These are phyloP conservation scores for Hipposideros larvatus DNA, from an alignment of 2,797 vertebrate genomes.

Conservation along the genomic window DNA sequence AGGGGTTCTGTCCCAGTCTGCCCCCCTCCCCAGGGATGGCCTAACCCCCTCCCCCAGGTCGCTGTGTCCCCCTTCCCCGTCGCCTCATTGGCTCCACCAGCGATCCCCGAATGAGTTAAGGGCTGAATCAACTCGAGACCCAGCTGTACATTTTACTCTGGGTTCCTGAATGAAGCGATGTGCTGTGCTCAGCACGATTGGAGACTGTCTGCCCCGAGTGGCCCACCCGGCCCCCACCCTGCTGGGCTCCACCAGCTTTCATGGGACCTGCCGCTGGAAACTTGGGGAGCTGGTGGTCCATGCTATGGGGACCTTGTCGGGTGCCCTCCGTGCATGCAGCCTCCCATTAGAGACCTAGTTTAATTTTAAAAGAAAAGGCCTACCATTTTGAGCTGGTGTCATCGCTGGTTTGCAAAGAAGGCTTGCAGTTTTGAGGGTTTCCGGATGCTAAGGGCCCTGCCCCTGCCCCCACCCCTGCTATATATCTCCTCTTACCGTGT, in stretches of 20 bases:
- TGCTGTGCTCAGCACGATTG: slow-evolving; percentile 87
- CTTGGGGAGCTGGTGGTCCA: background rate
- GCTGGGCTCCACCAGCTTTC: background rate
- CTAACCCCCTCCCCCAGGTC: background rate
- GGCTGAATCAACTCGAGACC: slow-evolving; percentile 86
- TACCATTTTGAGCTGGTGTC: background rate
- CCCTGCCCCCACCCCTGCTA: background rate
- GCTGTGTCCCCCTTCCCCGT: background rate
- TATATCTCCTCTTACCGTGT: background rate
- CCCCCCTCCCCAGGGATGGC: background rate
- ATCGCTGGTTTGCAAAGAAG: background rate
- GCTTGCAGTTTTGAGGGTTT: background rate
- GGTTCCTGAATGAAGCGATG: slow-evolving; percentile 85
- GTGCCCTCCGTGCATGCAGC: background rate
- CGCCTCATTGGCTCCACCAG: background rate
- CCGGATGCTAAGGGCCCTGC: background rate
- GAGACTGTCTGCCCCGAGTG: slow-evolving; percentile 84
- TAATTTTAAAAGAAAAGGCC: background rate
- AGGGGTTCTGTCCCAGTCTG: background rate
- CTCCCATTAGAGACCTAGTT: background rate
- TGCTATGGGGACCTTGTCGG: background rate
- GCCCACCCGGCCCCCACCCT: slow-evolving; percentile 63
- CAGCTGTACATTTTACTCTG: slow-evolving; percentile 84
- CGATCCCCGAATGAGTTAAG: slow-evolving; percentile 86
- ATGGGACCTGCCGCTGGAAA: background rate